Evolutionary conservation across 1,140 invertebrate species (phyloP).

Genomic region (Ceratina australensis): DNA sequence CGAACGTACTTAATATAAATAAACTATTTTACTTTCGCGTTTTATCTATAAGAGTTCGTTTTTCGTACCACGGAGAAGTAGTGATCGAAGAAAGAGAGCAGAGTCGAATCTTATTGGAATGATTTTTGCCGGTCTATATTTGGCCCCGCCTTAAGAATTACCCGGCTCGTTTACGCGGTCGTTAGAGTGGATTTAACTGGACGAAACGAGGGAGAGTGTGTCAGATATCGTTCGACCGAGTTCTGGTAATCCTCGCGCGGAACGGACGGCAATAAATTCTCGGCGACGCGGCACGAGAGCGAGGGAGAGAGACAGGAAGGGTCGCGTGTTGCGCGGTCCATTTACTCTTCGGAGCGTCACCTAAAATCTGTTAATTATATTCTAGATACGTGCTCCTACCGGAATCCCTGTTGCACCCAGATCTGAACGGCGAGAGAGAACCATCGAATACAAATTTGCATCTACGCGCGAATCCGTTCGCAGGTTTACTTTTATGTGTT

Average conservation of each 20-base stretch:
- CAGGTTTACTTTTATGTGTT: neutral
- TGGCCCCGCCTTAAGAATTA: constrained; percentile 37
- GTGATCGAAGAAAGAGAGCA: neutral
- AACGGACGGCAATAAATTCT: constrained; percentile 50
- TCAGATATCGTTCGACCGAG: constrained; percentile 58
- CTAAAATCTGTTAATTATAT: constrained; percentile 44
- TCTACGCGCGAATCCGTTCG: no score
- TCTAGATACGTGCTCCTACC: neutral
- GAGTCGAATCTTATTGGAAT: constrained; percentile 13
- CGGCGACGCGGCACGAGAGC: neutral
- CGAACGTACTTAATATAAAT: neutral
- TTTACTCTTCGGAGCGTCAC: constrained; percentile 24
- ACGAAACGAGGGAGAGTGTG: constrained; percentile 50
- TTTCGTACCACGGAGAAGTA: neutral
- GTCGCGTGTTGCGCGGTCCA: constrained; percentile 18
- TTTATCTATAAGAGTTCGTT: no score
- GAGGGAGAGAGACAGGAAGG: neutral
- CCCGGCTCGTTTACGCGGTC: constrained; percentile 35
- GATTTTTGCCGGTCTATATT: constrained; percentile 17
- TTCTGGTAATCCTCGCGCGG: constrained; percentile 56
- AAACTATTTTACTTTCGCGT: no score
- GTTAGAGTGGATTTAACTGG: constrained; percentile 58
- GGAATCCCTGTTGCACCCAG: no score
- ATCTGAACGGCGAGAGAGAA: no score
- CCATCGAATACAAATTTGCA: no score